These are phyloP conservation scores for Chlorocebus sabaeus DNA, from an alignment of 2,113 vertebrate species.

Conservation along the genomic window DNA sequence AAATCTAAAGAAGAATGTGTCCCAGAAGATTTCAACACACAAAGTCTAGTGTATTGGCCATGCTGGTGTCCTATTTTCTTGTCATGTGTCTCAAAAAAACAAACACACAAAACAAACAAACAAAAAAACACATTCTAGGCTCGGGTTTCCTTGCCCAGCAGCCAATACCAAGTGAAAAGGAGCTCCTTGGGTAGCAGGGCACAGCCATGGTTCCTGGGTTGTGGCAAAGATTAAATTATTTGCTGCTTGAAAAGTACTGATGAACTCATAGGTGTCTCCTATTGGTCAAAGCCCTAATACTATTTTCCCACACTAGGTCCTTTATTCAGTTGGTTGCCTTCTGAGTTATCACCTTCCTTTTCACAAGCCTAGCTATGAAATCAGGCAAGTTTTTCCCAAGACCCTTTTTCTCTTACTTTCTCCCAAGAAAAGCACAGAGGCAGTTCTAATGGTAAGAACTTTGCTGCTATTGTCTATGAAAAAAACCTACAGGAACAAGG, in stretches of 20 bases:
- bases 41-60: background rate
- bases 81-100: background rate
- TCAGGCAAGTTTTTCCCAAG: constrained; percentile 29
- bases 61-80: constrained; percentile 8
- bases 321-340: background rate
- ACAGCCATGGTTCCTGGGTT: constrained; percentile 4
- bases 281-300: constrained; percentile 18
- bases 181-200: constrained; percentile 16
- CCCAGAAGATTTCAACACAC: constrained; percentile 30
- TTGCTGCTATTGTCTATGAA: constrained; percentile 8
- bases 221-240: constrained; percentile 25
- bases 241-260: background rate
- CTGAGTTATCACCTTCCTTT: constrained; percentile 48
- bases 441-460: constrained; percentile 43
- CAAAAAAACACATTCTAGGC: constrained; percentile 24
- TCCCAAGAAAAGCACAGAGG: background rate
- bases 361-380: background rate
- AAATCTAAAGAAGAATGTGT: constrained; percentile 36
- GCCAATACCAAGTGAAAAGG: background rate
- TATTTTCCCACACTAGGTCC: background rate
- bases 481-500: background rate
- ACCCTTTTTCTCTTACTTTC: background rate
- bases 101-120: too few species aligned
- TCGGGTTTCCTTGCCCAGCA: constrained; percentile 34
- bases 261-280: background rate